A percentile compares a stretch with the other conserved stretches of the same genome.
Conservation (phyloP, 1,140 invertebrate species). For the Calosoma granatense region DNA sequence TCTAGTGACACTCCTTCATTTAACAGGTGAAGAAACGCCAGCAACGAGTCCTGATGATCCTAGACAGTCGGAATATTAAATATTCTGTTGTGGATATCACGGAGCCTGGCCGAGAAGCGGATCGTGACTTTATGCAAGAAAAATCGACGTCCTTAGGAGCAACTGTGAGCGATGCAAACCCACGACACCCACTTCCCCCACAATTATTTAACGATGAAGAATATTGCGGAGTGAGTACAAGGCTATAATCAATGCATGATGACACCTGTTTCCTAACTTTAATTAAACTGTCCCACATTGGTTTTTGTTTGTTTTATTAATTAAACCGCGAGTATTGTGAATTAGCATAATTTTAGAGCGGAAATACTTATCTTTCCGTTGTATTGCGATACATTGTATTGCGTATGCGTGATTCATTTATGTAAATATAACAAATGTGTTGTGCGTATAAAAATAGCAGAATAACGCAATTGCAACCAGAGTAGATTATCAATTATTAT, state of each 20-base stretch:
- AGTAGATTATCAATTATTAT: background rate
- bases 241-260: too few relatives aligned
- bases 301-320: too few relatives aligned
- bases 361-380: too few relatives aligned
- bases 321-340: too few relatives aligned
- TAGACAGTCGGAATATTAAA: slow-evolving; percentile 80
- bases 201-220: slow-evolving; percentile 89
- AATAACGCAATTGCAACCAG: background rate
- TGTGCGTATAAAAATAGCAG: background rate
- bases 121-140: slow-evolving; percentile 87
- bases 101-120: slow-evolving; percentile 75
- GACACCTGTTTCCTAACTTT: too few relatives aligned
- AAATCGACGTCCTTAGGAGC: slow-evolving; percentile 70
- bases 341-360: too few relatives aligned
- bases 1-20: slow-evolving; percentile 15
- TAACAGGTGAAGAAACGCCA: slow-evolving; percentile 88
- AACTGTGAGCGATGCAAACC: slow-evolving; percentile 47
- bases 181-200: slow-evolving; percentile 60
- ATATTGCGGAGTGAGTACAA: slow-evolving; percentile 79
- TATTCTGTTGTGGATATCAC: slow-evolving; percentile 88
- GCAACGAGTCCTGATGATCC: slow-evolving; percentile 80
- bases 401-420: background rate
- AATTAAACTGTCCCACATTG: too few relatives aligned
- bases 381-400: too few relatives aligned
- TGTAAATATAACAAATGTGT: background rate